Evolutionary conservation across 2,113 vertebrate species (phyloP), one percentile per base, ranked within the genome.

Genomic region (Climacteris rufus): DNA sequence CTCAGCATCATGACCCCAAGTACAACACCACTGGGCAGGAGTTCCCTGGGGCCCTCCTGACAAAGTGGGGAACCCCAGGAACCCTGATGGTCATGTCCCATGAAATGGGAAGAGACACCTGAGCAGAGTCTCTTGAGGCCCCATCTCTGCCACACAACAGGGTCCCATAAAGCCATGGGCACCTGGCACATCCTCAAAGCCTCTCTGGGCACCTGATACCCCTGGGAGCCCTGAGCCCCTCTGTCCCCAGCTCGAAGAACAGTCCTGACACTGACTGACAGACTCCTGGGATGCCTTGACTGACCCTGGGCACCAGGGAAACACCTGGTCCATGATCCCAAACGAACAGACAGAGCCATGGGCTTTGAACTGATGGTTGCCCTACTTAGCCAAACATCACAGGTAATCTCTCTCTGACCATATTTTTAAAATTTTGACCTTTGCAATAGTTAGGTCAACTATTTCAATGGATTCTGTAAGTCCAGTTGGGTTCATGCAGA

Each of bases 61-160:
- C 35, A 40, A 50, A 63, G 23, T 21, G 37, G 30, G 19, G 39
- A 44, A 31, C 14, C 23, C 39, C 42, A 56, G 30, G 12, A 52
- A 56, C 70, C 13, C 40, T 42, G 31, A 21, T 44, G 70, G 24
- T 4, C 31, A 21, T 37, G 50, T 10, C 35, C 28, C 14, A 14
- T 45, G 27, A 13, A 68, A 57, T 44, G 42, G 20, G n/a, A 69
- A 40, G 35, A 22, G 42, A n/a, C n/a, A 27, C 52, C 20, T 0
- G 1, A 57, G 42, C 18, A 21, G 27, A 31, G 17, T 17, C n/a
- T 53, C 21, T 21, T 1, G 0, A 25, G 21, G 10, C 33, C 31
- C 21, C 47, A 61, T 20, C 50, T 33, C 27, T 37, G 77, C 72
- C 54, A 47, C 19, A 15, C 12, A 31, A 31, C 4, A 37, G 25